Conservation (phyloP, 2,888 invertebrate genomes). For the Conomelus anceps region DNA sequence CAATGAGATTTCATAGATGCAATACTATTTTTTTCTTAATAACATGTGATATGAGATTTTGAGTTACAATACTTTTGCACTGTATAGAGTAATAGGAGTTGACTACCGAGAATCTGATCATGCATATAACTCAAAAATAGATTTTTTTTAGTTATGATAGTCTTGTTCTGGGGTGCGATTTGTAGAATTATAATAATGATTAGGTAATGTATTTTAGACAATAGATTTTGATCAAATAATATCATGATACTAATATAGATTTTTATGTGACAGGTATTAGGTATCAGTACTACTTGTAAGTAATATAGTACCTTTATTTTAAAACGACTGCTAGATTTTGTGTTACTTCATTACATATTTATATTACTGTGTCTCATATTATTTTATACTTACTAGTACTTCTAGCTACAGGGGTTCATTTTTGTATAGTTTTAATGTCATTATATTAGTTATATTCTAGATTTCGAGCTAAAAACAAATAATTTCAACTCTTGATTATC, state of each 20-base stretch:
- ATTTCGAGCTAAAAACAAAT: too few species aligned
- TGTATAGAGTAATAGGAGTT: too few species aligned
- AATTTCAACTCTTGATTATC: too few species aligned
- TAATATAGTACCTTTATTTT: neutral
- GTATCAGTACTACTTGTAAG: neutral
- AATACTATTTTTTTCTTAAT: too few species aligned
- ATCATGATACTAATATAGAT: neutral
- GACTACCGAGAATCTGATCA: too few species aligned
- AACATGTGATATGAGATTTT: too few species aligned
- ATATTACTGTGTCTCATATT: neutral
- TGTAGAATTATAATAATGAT: too few species aligned
- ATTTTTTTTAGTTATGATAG: too few species aligned
- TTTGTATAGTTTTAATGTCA: neutral
- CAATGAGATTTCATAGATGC: too few species aligned
- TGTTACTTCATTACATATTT: neutral
- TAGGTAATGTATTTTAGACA: neutral
- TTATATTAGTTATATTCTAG: neutral
- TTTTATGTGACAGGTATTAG: neutral
- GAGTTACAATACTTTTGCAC: too few species aligned
- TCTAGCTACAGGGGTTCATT: neutral
- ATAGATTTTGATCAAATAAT: neutral
- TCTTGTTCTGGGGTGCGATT: too few species aligned
- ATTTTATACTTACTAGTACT: neutral
- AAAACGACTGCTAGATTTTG: neutral
- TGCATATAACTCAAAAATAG: too few species aligned